phyloP scores from a whole-genome alignment of 2,888 invertebrate genomes.

The Lepas anatifera region DNA sequence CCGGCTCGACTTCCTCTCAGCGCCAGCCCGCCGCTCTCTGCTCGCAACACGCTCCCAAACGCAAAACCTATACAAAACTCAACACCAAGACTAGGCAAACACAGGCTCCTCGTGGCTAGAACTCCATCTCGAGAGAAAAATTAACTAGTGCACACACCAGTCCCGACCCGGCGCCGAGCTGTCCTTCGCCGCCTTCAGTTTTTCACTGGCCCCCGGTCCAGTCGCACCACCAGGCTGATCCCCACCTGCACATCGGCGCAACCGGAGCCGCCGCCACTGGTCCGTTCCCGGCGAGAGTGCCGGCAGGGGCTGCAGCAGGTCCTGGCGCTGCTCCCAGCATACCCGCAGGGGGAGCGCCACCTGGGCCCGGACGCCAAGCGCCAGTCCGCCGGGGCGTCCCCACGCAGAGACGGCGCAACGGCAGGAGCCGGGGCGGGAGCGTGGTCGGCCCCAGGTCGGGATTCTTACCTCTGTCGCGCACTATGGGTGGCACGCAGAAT shows the following conservation, averaged over 20 bases:
- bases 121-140: too few species aligned
- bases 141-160: background rate
- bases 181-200: too few species aligned
- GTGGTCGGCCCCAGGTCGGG: background rate
- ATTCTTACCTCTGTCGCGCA: background rate
- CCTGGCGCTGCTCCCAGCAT: too few species aligned
- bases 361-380: background rate
- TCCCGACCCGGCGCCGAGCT: background rate
- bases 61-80: background rate
- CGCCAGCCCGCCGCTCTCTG: too few species aligned
- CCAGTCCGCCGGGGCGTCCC: background rate
- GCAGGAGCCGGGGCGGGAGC: too few species aligned
- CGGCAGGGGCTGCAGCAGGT: too few species aligned
- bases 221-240: too few species aligned
- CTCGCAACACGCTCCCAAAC: too few species aligned
- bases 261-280: background rate
- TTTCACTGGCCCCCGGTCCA: too few species aligned
- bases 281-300: background rate
- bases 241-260: too few species aligned
- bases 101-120: background rate
- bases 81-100: conserved; percentile 7
- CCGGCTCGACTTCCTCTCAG: background rate
- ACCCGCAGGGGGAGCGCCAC: background rate
- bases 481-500: too few species aligned
- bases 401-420: too few species aligned